Evolutionary conservation across 53 echinoderm and acorn worm genomes (phyloP), one percentile per base, ranked within the genome.

Genomic region (Actinopyga echinites): DNA sequence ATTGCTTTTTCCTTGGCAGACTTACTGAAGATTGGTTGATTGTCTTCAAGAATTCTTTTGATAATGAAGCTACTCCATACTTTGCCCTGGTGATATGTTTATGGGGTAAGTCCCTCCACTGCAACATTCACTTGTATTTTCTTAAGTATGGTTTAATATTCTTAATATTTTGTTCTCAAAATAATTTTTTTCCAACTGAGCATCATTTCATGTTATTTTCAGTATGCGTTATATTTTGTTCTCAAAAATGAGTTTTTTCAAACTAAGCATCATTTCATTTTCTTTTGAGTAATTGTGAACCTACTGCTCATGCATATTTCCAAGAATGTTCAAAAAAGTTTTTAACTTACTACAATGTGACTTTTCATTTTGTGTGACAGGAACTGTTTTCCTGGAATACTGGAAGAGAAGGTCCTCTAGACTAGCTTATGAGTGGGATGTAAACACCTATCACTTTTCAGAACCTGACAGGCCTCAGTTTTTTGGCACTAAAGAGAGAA

Each of bases 341-440:
- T 17, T 49, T 49, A 49, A 15, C 49, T 49, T 17, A 49, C 17
- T 1, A 49, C 17, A 49, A 15, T 49, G 13, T 3, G 17, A 49
- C 9, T 49, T 49, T 49, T 49, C 0, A 1, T 49, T 49, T 15
- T 2, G 0, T 15, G 7, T 49, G 9, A 40, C 68, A 96, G 97
- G 97, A 24, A 96, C 97, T 9, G 28, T 96, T 35, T 96, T 96
- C 63, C 88, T 91, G 64, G 97, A 96, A 74, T 75, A 87, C 20
- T 96, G 97, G 97, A 96, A 96, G 82, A 87, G 97, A 61, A 96
- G 86, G 60, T 82, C 88, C 7, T 74, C 94, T 5, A 86, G 74
- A 29, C 75, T 97, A 40, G 97, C 97, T n/a, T 97, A 97, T 74
- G 97, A 97, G 38, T 97, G 97, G 97, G 97, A 97, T 44, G 97